Conservation (phyloP, 2,113 vertebrate genomes). For the Alethe diademata region DNA sequence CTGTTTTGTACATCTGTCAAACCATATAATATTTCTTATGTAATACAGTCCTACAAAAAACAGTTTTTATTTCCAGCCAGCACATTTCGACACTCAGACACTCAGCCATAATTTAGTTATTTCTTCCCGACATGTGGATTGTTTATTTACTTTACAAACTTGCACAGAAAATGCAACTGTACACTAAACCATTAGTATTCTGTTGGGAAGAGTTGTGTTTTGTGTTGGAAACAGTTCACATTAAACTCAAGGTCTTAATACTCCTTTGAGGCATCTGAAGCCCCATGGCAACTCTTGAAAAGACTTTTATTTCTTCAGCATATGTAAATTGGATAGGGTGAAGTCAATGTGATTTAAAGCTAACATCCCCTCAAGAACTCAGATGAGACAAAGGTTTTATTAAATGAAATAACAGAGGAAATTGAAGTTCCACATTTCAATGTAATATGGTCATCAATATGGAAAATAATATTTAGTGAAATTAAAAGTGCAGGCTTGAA, state of each 20-base stretch:
- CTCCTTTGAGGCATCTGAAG: slow-evolving; percentile 66
- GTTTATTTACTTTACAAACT: slow-evolving; percentile 46
- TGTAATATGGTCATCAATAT: slow-evolving; percentile 63
- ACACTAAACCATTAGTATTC: slow-evolving; percentile 72
- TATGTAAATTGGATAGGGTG: slow-evolving; percentile 73
- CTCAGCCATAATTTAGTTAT: slow-evolving; percentile 21
- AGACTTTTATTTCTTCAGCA: slow-evolving; percentile 75
- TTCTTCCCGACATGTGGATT: neutral
- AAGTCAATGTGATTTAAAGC: slow-evolving; percentile 78
- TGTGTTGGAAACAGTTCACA: slow-evolving; percentile 66
- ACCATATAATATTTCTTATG: neutral
- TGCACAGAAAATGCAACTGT: slow-evolving; percentile 49
- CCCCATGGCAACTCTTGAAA: slow-evolving; percentile 71
- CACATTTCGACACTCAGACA: neutral
- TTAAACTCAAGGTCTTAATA: slow-evolving; percentile 76
- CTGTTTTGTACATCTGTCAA: slow-evolving; percentile 2
- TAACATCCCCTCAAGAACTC: slow-evolving; percentile 72
- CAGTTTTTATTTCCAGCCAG: neutral
- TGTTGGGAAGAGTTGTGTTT: slow-evolving; percentile 63
- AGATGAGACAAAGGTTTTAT: slow-evolving; percentile 72
- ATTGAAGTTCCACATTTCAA: slow-evolving; percentile 66
- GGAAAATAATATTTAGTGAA: slow-evolving; percentile 75
- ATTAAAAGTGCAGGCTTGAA: slow-evolving; percentile 69
- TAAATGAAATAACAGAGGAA: slow-evolving; percentile 72
- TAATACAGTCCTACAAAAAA: neutral